Percentiles rank a stretch among this genome's conserved stretches.
These are phyloP conservation scores for Adelphocoris suturalis DNA, from an alignment of 2,888 invertebrate genomes.

Conservation along the genomic window DNA sequence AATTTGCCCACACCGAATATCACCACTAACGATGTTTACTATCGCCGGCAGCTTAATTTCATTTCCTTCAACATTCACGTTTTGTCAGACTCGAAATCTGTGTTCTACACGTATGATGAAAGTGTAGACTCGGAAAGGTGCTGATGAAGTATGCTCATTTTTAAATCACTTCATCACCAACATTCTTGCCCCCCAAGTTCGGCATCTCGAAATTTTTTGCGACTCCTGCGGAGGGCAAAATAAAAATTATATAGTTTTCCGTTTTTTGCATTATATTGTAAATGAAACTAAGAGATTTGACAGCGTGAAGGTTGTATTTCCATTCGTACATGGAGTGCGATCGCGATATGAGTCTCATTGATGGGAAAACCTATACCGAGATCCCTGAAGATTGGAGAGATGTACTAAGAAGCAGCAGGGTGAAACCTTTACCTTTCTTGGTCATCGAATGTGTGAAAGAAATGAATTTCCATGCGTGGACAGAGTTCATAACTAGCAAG, in stretches of 20 bases:
- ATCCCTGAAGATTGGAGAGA: constrained; percentile 72
- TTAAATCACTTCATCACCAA: background rate
- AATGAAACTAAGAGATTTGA: constrained; percentile 54
- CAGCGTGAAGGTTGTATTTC: constrained; percentile 60
- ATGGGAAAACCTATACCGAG: constrained; percentile 62
- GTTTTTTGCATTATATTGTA: constrained; percentile 64
- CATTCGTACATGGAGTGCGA: constrained; percentile 69
- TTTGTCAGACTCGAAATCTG: constrained; percentile 50
- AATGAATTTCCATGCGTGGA: background rate
- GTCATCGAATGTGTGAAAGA: background rate
- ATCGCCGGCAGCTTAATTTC: constrained; percentile 68
- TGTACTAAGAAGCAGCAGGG: constrained; percentile 74
- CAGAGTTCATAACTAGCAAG: background rate
- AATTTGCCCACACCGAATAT: constrained; percentile 68
- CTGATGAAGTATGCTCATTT: constrained; percentile 70
- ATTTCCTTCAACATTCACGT: constrained; percentile 71
- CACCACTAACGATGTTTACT: constrained; percentile 71
- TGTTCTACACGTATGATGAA: constrained; percentile 72
- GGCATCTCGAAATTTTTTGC: constrained; percentile 59
- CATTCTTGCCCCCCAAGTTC: constrained; percentile 1
- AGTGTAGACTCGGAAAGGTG: constrained; percentile 66
- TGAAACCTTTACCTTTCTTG: constrained; percentile 74
- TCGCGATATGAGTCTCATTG: constrained; percentile 56
- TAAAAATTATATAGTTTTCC: constrained; percentile 66
- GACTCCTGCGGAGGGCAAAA: constrained; percentile 69